Evolutionary conservation across 1,140 invertebrate species (phyloP), one percentile per base, ranked within the genome.

Genomic region (Drosophila paulistorum): DNA sequence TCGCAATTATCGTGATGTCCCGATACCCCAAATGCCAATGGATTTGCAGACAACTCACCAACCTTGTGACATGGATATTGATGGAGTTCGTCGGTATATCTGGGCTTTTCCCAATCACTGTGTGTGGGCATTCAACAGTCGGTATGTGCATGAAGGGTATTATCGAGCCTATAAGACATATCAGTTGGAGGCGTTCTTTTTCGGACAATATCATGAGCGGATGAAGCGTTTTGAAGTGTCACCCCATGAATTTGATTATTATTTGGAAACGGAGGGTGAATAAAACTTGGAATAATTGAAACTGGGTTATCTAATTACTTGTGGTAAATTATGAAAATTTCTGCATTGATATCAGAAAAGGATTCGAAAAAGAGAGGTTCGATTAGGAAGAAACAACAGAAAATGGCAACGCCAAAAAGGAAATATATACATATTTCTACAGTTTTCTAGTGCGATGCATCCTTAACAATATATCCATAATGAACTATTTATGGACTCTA

Each of bases 151-250:
- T n/a, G 71, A 77, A 35, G 63, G 42, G 0, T 68, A 20, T 11
- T 77, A 26, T 30, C 63, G 71, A 14, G 37, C 64, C 7, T 77
- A 33, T 2, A 69, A 67, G 26, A 58, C 41, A 1, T 55, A 69
- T 42, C 13, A 66, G 14, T n/a, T 74, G 26, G 67, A 77, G 42
- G 63, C 62, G 0, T 74, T 77, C 59, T 74, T 65, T 20, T 77
- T 77, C 42, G 71, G 67, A 0, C 59, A 77, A 23, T 74, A 45
- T 13, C 23, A 54, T 39, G 63, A 74, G 58, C 71, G 71, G 2
- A 9, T 77, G n/a, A 66, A 39, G 20, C 58, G 58, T 26, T 61
- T 30, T 20, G 68, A 65, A 33, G 7, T 41, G n/a, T 59, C 61
- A 23, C 41, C 55, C 4, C 65, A 67, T 20, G 30, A 48, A 10